Evolutionary conservation across 2,113 vertebrate species (phyloP).

Genomic region (Scopus umbretta): DNA sequence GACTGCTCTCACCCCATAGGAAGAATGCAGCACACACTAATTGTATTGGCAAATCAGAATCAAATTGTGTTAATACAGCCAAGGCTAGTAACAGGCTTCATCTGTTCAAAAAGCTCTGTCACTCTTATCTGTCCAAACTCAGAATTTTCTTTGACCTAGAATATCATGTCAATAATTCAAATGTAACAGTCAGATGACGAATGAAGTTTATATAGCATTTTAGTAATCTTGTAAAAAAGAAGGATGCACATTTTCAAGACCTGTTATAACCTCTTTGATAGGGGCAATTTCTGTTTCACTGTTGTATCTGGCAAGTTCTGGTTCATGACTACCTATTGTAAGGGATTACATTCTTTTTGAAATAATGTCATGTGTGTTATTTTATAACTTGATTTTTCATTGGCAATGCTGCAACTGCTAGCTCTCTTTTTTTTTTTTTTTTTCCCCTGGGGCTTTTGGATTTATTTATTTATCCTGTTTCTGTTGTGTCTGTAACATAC

Average conservation of each 20-base stretch:
- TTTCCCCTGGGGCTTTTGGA: fast-evolving
- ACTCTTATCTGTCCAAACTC: not conserved
- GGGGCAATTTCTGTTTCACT: not conserved
- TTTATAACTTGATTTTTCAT: not conserved
- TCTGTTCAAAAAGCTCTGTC: not conserved
- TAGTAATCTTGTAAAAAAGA: not conserved
- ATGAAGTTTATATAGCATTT: not conserved
- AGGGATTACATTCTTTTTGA: not conserved
- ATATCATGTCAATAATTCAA: not conserved
- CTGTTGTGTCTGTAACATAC: not conserved
- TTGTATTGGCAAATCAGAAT: conserved; percentile 53
- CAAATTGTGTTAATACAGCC: conserved; percentile 33
- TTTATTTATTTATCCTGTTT: not conserved
- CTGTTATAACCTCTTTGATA: not conserved
- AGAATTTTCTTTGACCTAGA: not conserved
- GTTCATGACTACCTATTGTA: not conserved
- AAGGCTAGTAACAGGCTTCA: not conserved
- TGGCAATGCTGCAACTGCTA: not conserved
- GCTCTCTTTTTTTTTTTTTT: not conserved
- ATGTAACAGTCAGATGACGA: not conserved
- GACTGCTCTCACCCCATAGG: not conserved
- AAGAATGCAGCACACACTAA: conserved; percentile 10
- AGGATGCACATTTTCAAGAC: not conserved
- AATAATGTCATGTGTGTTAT: not conserved
- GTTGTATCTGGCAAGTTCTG: not conserved